These are phyloP conservation scores for Cacajao melanocephalus DNA, from an alignment of 2,797 vertebrate genomes.

Conservation along the genomic window DNA sequence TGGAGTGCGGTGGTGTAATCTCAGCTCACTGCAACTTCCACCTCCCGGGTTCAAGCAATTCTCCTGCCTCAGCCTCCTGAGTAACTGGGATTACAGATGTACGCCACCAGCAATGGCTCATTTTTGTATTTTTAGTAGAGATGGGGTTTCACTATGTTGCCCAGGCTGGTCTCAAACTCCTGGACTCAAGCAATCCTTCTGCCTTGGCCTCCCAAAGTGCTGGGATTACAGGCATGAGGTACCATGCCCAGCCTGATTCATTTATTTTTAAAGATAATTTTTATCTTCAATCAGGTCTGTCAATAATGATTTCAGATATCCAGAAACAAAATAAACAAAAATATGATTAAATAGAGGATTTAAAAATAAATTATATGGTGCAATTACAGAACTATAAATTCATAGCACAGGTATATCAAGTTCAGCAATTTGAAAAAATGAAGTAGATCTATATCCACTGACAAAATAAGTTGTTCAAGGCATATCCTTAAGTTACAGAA, in stretches of 20 bases:
- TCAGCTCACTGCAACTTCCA: no score
- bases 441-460: neutral
- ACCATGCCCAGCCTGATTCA: neutral
- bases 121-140: neutral
- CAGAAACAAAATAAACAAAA: neutral
- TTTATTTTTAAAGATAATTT: constrained; percentile 25
- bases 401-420: neutral
- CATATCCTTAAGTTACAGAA: neutral
- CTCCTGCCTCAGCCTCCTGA: neutral
- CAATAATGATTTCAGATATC: neutral
- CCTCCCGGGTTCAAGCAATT: no score
- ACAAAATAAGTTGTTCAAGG: neutral
- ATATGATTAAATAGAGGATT: neutral
- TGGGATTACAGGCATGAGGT: neutral
- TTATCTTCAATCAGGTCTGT: neutral
- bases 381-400: neutral
- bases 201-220: neutral
- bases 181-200: neutral
- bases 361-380: neutral
- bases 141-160: neutral
- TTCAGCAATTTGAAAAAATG: neutral
- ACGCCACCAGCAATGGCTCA: neutral
- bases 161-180: neutral
- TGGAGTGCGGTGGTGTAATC: no score
- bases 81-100: neutral